Evolutionary conservation across 1,140 invertebrate species (phyloP).

Genomic region (Drosophila murphyi): DNA sequence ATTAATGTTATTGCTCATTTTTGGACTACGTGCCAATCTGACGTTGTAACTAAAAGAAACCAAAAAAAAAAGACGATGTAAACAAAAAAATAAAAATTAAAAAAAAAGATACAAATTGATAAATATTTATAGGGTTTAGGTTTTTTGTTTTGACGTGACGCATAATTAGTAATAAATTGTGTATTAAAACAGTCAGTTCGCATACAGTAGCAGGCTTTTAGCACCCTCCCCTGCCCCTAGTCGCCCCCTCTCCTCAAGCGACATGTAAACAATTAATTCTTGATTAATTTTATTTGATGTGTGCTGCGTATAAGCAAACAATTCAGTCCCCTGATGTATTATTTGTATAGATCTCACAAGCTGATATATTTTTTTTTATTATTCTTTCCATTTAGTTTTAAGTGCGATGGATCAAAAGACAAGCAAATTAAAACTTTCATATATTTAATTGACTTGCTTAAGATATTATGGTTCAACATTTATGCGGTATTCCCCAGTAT

Average conservation of each 20-base stretch:
- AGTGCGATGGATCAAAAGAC: neutral
- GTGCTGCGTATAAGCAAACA: conserved; percentile 19
- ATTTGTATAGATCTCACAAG: neutral
- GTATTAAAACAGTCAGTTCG: conserved; percentile 16
- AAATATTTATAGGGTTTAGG: conserved; percentile 74
- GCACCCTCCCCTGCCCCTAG: neutral
- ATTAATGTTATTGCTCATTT: conserved; percentile 69
- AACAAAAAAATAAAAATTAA: conserved; percentile 21
- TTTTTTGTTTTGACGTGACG: conserved; percentile 74
- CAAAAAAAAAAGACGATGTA: conserved; percentile 10
- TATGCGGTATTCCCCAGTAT: conserved; percentile 68
- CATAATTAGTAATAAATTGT: conserved; percentile 76
- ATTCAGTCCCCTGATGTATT: neutral
- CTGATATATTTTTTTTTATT: neutral
- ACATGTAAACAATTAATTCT: conserved; percentile 72
- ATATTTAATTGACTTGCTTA: neutral
- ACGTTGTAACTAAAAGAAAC: conserved; percentile 34
- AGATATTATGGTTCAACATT: conserved; percentile 10
- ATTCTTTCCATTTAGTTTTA: neutral
- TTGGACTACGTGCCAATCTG: conserved; percentile 64
- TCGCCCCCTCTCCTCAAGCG: conserved; percentile 26
- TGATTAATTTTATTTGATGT: conserved; percentile 67
- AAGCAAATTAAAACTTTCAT: neutral
- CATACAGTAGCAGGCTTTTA: conserved; percentile 63
- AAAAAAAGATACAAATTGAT: conserved; percentile 49